Evolutionary conservation across 2,113 vertebrate genomes (phyloP).

Genomic region (Ophthalmotilapia sp.): DNA sequence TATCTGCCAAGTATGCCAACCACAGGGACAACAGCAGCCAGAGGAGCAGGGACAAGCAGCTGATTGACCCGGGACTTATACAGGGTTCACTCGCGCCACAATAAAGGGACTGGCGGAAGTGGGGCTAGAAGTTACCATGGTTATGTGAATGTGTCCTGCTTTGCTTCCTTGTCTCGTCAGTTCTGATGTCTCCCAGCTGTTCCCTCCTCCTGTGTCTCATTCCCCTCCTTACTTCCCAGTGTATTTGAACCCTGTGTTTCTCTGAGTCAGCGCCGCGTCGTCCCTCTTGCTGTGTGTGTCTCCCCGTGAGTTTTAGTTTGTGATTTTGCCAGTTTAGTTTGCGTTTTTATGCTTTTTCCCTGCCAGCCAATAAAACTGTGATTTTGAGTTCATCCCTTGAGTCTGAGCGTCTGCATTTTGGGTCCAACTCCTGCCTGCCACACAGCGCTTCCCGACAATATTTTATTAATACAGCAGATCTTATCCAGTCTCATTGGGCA

Average conservation of each 20-base stretch:
- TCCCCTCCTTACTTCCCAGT: not conserved
- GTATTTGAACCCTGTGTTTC: not conserved
- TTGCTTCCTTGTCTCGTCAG: not conserved
- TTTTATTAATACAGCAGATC: not conserved
- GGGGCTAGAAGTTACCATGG: no score
- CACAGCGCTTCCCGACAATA: not conserved
- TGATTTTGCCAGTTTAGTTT: not conserved
- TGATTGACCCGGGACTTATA: no score
- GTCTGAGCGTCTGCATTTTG: not conserved
- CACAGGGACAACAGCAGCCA: no score
- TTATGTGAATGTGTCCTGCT: accelerated
- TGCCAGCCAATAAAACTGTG: not conserved
- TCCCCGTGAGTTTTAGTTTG: not conserved
- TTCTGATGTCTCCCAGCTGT: not conserved
- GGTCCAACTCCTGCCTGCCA: not conserved
- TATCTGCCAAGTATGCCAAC: no score
- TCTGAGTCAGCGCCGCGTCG: accelerated
- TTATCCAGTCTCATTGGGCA: not conserved
- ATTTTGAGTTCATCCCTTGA: not conserved
- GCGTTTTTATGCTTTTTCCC: not conserved
- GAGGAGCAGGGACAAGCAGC: no score
- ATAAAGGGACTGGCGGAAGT: no score
- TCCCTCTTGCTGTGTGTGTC: not conserved
- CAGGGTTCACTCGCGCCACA: no score
- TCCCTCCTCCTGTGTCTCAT: accelerated